phyloP scores from a whole-genome alignment of 2,888 invertebrate genomes.

The Limnephilus lunatus region DNA sequence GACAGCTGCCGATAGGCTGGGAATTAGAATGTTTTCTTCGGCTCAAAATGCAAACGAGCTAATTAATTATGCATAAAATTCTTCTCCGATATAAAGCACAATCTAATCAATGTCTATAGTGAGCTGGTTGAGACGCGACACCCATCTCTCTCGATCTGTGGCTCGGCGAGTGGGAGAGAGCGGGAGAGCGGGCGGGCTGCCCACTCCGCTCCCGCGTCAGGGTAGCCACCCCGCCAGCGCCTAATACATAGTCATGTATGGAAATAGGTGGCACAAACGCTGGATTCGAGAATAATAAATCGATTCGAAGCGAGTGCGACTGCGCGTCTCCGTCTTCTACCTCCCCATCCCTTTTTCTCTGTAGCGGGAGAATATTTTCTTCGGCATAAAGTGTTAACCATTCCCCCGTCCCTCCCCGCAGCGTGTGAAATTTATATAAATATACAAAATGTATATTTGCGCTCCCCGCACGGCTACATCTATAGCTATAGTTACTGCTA shows the following conservation, averaged over 20 bases:
- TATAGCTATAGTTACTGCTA: background rate
- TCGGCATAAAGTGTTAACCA: conserved; percentile 62
- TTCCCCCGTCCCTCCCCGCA: conserved; percentile 46
- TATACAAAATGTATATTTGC: conserved; percentile 64
- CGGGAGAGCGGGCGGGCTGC: conserved; percentile 49
- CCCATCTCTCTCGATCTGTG: conserved; percentile 34
- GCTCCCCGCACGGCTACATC: conserved; percentile 17
- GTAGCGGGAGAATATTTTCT: conserved; percentile 40
- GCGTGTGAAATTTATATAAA: conserved; percentile 65
- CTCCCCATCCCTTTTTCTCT: conserved; percentile 53
- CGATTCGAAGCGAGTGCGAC: conserved; percentile 66
- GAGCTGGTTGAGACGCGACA: conserved; percentile 35
- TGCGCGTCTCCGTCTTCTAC: conserved; percentile 63
- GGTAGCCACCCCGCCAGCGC: conserved; percentile 58
- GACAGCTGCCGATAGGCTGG: background rate
- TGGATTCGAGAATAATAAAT: conserved; percentile 67
- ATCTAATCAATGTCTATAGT: conserved; percentile 42
- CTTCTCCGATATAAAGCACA: conserved; percentile 43
- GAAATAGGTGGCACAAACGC: conserved; percentile 66
- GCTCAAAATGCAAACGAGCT: conserved; percentile 1
- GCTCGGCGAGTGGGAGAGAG: conserved; percentile 46
- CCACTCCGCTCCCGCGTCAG: conserved; percentile 52
- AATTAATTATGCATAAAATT: conserved; percentile 36
- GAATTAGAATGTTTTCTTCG: background rate
- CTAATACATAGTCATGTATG: conserved; percentile 66